Conservation (phyloP, 2,113 vertebrate genomes). For the Dicrurus megarhynchus region DNA sequence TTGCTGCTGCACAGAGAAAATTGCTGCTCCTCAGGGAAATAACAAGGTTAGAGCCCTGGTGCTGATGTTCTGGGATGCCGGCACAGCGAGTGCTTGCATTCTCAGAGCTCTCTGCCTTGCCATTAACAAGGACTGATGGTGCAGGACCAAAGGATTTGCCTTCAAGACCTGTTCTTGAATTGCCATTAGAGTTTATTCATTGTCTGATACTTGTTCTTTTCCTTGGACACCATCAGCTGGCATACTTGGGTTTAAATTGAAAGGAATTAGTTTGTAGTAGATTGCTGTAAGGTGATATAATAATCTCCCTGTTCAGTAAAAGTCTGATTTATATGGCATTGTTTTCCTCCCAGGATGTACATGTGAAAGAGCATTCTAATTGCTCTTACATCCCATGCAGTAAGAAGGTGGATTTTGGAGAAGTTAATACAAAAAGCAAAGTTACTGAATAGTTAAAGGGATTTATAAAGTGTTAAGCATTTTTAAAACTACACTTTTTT, state of each 20-base stretch:
- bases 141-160: background rate
- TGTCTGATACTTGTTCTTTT: background rate
- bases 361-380: background rate
- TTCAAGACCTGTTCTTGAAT: background rate
- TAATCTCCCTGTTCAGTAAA: background rate
- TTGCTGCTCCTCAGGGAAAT: slow-evolving; percentile 13
- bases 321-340: background rate
- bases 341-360: background rate
- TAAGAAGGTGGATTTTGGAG: background rate
- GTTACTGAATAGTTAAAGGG: background rate
- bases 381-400: background rate
- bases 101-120: slow-evolving; percentile 12
- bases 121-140: slow-evolving; percentile 51
- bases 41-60: background rate
- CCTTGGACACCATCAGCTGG: background rate
- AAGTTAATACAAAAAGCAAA: background rate
- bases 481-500: background rate
- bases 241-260: background rate
- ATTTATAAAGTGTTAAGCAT: background rate
- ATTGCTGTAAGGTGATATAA: background rate
- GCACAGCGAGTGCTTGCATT: background rate
- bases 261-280: background rate
- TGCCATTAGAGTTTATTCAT: background rate
- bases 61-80: background rate
- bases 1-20: slow-evolving; percentile 22